A percentile compares a stretch with the other conserved stretches of the same genome.
Conservation (phyloP, 2,113 vertebrate species). For the Columba livia region DNA sequence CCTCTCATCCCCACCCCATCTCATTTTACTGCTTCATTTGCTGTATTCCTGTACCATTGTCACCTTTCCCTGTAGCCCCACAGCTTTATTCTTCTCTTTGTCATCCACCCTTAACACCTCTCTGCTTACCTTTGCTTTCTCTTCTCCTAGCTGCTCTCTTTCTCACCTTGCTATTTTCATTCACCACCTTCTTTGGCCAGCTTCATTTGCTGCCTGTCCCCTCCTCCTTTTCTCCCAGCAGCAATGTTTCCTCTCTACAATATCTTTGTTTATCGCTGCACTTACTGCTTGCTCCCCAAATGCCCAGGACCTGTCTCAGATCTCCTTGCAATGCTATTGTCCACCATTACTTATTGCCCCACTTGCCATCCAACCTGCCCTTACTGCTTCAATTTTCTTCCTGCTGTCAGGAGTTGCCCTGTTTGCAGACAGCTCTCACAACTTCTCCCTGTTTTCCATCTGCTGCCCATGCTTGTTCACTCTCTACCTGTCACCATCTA, state of each 20-base stretch:
- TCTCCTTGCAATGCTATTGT: neutral
- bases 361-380: neutral
- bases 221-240: neutral
- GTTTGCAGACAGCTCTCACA: neutral
- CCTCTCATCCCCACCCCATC: neutral
- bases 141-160: neutral
- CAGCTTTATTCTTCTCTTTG: neutral
- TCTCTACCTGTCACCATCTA: neutral
- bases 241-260: accelerated
- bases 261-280: neutral
- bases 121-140: neutral
- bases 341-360: neutral
- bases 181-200: neutral
- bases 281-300: neutral
- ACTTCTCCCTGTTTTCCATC: neutral
- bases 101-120: neutral
- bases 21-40: neutral
- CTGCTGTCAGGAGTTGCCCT: neutral
- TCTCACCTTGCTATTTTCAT: neutral
- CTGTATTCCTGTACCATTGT: neutral
- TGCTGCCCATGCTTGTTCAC: neutral
- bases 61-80: neutral
- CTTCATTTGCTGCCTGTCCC: neutral
- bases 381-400: neutral
- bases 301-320: neutral